Evolutionary conservation across 2,888 invertebrate species (phyloP).

Genomic region (Microctonus brassicae): DNA sequence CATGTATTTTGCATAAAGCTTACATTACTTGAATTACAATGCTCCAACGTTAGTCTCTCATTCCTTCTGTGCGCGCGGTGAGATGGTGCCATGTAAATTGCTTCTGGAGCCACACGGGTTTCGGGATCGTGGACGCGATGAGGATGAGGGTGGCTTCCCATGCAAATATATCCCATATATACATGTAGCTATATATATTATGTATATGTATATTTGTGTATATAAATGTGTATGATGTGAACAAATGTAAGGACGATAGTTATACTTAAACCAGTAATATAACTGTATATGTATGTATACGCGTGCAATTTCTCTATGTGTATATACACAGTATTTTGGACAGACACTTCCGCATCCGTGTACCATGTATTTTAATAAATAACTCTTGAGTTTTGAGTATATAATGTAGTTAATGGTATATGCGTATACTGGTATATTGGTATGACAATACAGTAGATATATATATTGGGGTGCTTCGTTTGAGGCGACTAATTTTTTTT

Average conservation of each 20-base stretch:
- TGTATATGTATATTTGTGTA: conserved; percentile 15
- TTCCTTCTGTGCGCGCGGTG: conserved; percentile 52
- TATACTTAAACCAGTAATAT: too few species aligned
- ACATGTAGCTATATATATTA: conserved; percentile 29
- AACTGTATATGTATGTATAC: conserved; percentile 33
- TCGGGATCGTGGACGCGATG: conserved; percentile 28
- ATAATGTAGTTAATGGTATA: too few species aligned
- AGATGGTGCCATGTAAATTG: conserved; percentile 66
- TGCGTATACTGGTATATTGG: conserved; percentile 22
- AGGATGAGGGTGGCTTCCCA: conserved; percentile 17
- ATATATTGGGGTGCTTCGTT: too few species aligned
- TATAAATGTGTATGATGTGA: conserved; percentile 19
- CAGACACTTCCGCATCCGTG: conserved; percentile 45
- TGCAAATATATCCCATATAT: conserved; percentile 21
- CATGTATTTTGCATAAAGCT: conserved; percentile 69
- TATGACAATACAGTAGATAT: too few species aligned
- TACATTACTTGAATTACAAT: conserved; percentile 69
- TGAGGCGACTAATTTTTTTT: too few species aligned
- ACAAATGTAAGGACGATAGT: conserved; percentile 19
- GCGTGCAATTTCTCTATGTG: conserved; percentile 43
- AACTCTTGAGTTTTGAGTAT: conserved; percentile 24
- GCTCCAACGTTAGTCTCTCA: conserved; percentile 62
- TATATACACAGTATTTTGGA: conserved; percentile 52
- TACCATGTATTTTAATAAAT: too few species aligned
- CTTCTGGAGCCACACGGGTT: conserved; percentile 49